These are phyloP conservation scores for Oithona nana DNA, from an alignment of 2,888 invertebrate species.

Conservation along the genomic window DNA sequence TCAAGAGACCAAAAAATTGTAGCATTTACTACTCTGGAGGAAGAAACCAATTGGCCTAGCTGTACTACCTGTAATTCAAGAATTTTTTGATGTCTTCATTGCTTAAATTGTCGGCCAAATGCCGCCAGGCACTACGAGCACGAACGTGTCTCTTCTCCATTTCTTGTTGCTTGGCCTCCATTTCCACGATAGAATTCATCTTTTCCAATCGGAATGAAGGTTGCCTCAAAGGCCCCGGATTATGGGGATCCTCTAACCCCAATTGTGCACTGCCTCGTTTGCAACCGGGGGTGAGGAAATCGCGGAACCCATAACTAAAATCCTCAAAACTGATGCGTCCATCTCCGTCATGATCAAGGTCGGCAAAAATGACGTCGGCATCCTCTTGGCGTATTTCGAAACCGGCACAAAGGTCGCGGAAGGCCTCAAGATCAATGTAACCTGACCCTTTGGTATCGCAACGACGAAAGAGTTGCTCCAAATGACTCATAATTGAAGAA, in stretches of 20 bases:
- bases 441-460: constrained; percentile 31
- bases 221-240: not conserved
- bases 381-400: constrained; percentile 29
- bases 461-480: constrained; percentile 30
- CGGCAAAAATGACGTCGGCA: constrained; percentile 32
- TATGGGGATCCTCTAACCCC: not conserved
- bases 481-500: not conserved
- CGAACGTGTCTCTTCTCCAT: constrained; percentile 24
- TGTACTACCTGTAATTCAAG: constrained; percentile 20
- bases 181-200: constrained; percentile 16
- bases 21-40: constrained; percentile 4
- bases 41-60: not conserved
- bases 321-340: constrained; percentile 34
- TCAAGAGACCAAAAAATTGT: not conserved
- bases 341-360: constrained; percentile 35
- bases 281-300: constrained; percentile 25
- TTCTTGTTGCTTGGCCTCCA: constrained; percentile 18
- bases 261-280: constrained; percentile 1
- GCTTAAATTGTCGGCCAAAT: constrained; percentile 25
- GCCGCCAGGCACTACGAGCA: constrained; percentile 25
- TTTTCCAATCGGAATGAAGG: not conserved
- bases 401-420: constrained; percentile 32
- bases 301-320: constrained; percentile 33
- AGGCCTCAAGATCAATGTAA: constrained; percentile 31
- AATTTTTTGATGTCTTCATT: constrained; percentile 24